Evolutionary conservation across 2,888 invertebrate species (phyloP), one percentile per base, ranked within the genome.

Genomic region (Steromphala cineraria): DNA sequence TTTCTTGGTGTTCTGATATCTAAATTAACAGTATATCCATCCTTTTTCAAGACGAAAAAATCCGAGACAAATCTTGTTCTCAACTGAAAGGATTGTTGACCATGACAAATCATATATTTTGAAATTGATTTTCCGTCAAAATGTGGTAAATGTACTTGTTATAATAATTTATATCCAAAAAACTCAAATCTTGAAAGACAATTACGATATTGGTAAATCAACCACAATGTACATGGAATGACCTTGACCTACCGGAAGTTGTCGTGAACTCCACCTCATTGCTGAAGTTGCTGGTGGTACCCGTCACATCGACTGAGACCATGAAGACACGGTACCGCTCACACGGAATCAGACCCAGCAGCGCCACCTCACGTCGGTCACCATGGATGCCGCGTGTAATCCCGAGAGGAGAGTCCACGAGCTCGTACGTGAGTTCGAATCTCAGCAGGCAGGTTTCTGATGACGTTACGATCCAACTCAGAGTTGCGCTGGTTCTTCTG

Each of bases 251-350:
- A 89, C 89, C 88, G 83, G 87, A 85, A 28, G 83, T 85, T 7
- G 88, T 87, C 55, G 87, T 84, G 78, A 89, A 86, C 67, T 87
- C 87, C 31, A 88, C 80, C 67, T 81, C 83, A 21, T 86, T 87
- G 83, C 86, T 88, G 56, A 82, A 84, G 84, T 87, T 89, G 78
- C 85, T 88, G 78, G 85, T 80, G 31, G 80, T 78, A n/a, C 84
- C 87, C 80, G 78, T 78, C 1, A 82, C 82, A 75, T 84, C 88
- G 78, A 88, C 80, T 52, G 88, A 88, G 46, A 89, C 88, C 89
- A 89, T 89, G 86, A 86, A 89, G 80, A 87, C 76, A 78, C 82
- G 84, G 83, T 87, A 87, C 21, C 79, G 80, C 56, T 81, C 78
- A 17, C 80, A 76, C 13, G 84, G 83, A 28, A 82, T 75, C 52